Base-by-base conservation (phyloP, 2,113 vertebrate species). In the Rhineura floridana region DNA sequence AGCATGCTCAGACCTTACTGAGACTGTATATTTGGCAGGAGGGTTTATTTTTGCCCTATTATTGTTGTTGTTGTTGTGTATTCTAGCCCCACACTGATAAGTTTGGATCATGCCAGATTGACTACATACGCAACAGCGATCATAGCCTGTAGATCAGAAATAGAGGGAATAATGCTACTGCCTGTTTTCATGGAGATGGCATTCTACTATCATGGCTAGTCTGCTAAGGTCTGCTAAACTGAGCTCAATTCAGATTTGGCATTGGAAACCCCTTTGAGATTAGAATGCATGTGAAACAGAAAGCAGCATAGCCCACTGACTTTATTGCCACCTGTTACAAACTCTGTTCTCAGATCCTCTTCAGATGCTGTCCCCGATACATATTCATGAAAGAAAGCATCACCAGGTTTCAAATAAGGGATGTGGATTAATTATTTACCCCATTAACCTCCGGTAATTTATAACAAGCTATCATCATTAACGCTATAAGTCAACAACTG, bases 361-460 rank as follows among this genome's bases (percentile, higher is more conserved):
- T 72, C 52, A 33, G 11, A 39, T 48, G 79, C 46, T 52, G 33
- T 67, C 82, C 79, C 88, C 12, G 91, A 93, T 87, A 84, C 69
- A 91, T 94, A 96, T 93, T 90, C 84, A 93, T 90, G 82, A 90
- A 93, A 93, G 55, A 94, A 89, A 73, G 76, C 30, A 90, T 90
- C 89, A 90, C 89, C 83, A 75, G 19, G 87, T 92, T 92, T 86
- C 75, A 83, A 87, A 21, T 80, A 55, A 91, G 87, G 87, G 85
- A 65, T 94, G 92, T 83, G 89, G 79, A 86, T 83, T 81, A 93
- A 83, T 88, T 92, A 90, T 89, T 95, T 94, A 94, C 89, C 78
- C 85, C 92, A 94, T 95, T 95, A 95, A 93, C 91, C 91, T 91
- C 89, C 83, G 21, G 91, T 94, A 93, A 95, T 93, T 72, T 89